Conservation (phyloP, 2,797 vertebrate genomes). For the Apogon talboti region DNA sequence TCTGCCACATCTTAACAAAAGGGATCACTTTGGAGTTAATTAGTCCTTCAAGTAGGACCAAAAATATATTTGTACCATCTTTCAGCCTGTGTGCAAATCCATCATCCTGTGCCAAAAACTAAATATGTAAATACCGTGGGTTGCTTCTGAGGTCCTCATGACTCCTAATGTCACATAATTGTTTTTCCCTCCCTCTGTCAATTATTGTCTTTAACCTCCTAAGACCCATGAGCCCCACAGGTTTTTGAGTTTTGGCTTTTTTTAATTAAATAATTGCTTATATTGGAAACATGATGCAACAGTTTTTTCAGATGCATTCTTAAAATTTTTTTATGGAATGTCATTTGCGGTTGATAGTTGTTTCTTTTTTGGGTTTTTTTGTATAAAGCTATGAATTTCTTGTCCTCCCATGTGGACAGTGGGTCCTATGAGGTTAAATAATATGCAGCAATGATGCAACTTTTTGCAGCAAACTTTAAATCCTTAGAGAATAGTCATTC, state of each 20-base stretch:
- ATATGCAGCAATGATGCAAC: neutral
- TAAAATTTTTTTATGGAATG: too few relatives aligned
- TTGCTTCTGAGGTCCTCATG: neutral
- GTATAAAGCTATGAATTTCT: too few relatives aligned
- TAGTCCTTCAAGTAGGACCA: neutral
- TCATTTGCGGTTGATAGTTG: too few relatives aligned
- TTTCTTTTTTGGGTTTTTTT: too few relatives aligned
- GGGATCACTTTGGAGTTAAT: neutral
- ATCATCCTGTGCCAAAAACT: neutral
- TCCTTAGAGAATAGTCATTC: neutral
- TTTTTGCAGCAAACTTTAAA: neutral
- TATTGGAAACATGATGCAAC: too few relatives aligned
- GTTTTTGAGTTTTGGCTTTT: too few relatives aligned
- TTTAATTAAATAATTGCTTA: too few relatives aligned
- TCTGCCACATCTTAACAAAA: neutral
- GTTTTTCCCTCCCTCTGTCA: constrained; percentile 2
- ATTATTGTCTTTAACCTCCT: neutral
- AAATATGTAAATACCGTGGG: constrained; percentile 1
- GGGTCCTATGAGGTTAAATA: too few relatives aligned
- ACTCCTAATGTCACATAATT: neutral
- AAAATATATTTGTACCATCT: neutral
- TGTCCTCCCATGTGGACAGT: too few relatives aligned
- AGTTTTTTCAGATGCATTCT: too few relatives aligned
- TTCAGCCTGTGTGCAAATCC: neutral
- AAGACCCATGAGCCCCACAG: too few relatives aligned